phyloP scores from a whole-genome alignment of 2,888 invertebrate genomes.

The Netelia fuscicornis region DNA sequence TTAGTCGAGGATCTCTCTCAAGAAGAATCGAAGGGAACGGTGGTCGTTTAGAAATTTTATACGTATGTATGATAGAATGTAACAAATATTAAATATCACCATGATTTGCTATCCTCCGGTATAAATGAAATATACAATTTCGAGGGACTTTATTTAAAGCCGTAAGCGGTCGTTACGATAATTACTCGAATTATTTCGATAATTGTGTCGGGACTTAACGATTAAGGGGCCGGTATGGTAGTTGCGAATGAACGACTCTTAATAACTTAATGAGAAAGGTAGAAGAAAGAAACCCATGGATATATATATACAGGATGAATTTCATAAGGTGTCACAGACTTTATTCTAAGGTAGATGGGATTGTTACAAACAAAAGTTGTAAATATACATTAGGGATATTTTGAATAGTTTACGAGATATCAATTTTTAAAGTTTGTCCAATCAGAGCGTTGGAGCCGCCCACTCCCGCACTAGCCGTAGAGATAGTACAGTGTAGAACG shows the following conservation, averaged over 20 bases:
- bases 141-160: neutral
- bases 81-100: too few relatives aligned
- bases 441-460: too few relatives aligned
- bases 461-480: too few relatives aligned
- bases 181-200: constrained; percentile 34
- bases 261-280: constrained; percentile 22
- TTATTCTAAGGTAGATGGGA: too few relatives aligned
- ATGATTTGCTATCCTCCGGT: too few relatives aligned
- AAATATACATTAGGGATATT: too few relatives aligned
- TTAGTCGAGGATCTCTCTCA: neutral
- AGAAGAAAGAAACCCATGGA: neutral
- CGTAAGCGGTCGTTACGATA: constrained; percentile 16
- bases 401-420: too few relatives aligned
- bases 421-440: too few relatives aligned
- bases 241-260: constrained; percentile 17
- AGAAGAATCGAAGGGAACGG: constrained; percentile 28
- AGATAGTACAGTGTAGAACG: too few relatives aligned
- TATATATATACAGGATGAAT: neutral
- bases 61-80: neutral
- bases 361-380: too few relatives aligned
- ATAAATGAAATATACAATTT: too few relatives aligned
- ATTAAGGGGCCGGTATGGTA: neutral
- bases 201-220: constrained; percentile 40
- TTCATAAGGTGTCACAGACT: too few relatives aligned
- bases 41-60: neutral